Evolutionary conservation across 2,797 vertebrate genomes (phyloP).

Genomic region (Glyptemys insculpta): DNA sequence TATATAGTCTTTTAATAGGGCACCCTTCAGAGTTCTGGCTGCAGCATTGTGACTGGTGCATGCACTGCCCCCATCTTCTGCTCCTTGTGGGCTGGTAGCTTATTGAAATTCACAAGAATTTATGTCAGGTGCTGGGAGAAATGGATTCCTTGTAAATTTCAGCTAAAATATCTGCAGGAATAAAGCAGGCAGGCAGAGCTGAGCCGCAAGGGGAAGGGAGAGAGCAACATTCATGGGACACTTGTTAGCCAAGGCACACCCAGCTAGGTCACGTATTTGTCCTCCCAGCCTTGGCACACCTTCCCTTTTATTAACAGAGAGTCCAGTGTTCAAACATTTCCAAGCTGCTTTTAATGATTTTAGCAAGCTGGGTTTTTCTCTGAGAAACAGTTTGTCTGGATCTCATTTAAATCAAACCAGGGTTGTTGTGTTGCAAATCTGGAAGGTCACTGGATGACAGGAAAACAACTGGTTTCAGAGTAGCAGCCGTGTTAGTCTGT

Average conservation of each 20-base stretch:
- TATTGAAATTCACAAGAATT: background rate
- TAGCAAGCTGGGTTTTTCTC: slow-evolving; percentile 49
- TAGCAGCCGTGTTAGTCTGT: too few relatives aligned
- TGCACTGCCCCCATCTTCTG: background rate
- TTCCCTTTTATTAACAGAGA: background rate
- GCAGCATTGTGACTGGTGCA: background rate
- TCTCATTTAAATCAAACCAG: background rate
- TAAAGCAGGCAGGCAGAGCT: background rate
- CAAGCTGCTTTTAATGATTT: slow-evolving; percentile 27
- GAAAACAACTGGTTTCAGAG: rapidly evolving
- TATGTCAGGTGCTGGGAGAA: background rate
- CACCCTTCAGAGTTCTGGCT: background rate
- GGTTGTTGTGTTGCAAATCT: rapidly evolving
- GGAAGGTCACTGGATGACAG: rapidly evolving
- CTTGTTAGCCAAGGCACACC: slow-evolving; percentile 18
- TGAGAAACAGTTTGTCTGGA: slow-evolving; percentile 15
- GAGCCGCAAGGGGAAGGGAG: slow-evolving; percentile 34
- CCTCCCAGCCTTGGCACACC: slow-evolving; percentile 40
- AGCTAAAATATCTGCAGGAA: slow-evolving; percentile 34
- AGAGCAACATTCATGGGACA: background rate
- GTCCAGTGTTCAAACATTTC: slow-evolving; percentile 46
- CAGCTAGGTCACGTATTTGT: slow-evolving; percentile 23
- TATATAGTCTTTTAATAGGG: background rate
- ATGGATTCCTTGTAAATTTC: slow-evolving; percentile 13
- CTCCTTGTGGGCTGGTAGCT: background rate